A percentile compares a stretch with the other conserved stretches of the same genome.
Conservation (phyloP, 2,888 invertebrate species). For the Drosophila rellima region DNA sequence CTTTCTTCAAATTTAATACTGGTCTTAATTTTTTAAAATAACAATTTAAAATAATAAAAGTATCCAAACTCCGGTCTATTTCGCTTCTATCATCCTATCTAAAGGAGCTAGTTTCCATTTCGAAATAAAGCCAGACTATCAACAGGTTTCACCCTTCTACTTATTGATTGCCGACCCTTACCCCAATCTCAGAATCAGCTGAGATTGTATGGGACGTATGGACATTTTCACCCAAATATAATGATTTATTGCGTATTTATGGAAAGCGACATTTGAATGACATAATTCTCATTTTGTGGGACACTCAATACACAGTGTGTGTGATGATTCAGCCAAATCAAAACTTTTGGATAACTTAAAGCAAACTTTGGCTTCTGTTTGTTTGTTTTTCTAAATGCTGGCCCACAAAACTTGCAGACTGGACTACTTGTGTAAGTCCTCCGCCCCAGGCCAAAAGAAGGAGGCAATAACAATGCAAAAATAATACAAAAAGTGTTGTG, state of each 20-base stretch:
- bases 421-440: conserved; percentile 14
- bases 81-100: neutral
- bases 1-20: no score
- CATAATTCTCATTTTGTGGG: conserved; percentile 33
- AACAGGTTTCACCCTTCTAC: conserved; percentile 35
- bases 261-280: conserved; percentile 45
- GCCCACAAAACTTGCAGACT: conserved; percentile 17
- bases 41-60: no score
- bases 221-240: neutral
- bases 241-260: conserved; percentile 53
- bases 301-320: conserved; percentile 1
- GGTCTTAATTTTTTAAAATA: no score
- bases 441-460: neutral
- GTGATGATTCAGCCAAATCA: conserved; percentile 40
- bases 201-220: conserved; percentile 18
- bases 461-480: conserved; percentile 25
- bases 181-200: conserved; percentile 3
- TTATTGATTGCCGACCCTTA: conserved; percentile 18
- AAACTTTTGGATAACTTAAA: conserved; percentile 43
- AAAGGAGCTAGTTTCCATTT: neutral
- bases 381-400: conserved; percentile 33
- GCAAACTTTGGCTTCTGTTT: conserved; percentile 45
- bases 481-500: conserved; percentile 30
- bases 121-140: conserved; percentile 11
- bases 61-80: neutral